These are phyloP conservation scores for Lysiphlebus fabarum DNA, from an alignment of 1,140 invertebrate genomes.

Conservation along the genomic window DNA sequence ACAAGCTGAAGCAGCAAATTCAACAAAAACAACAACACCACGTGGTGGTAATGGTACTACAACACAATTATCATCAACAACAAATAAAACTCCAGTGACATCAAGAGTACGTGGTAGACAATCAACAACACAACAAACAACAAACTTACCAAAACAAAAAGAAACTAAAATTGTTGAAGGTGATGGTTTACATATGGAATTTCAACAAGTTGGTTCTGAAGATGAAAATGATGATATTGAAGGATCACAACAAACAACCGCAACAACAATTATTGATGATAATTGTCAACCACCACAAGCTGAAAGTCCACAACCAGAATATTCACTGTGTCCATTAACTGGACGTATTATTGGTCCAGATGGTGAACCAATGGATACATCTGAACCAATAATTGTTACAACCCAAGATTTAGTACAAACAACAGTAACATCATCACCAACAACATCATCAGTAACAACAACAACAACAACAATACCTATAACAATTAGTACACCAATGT, in stretches of 20 bases:
- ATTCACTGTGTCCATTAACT: conserved; percentile 67
- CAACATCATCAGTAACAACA: conserved; percentile 4
- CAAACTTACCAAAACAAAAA: conserved; percentile 39
- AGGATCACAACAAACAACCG: conserved; percentile 50
- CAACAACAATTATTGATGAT: conserved; percentile 57
- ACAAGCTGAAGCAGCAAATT: conserved; percentile 39
- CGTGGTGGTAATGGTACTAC: neutral
- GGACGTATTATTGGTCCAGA: conserved; percentile 68
- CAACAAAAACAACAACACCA: no score
- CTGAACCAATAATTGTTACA: conserved; percentile 14
- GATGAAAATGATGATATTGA: conserved; percentile 58
- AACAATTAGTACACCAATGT: neutral
- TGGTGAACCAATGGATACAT: conserved; percentile 61
- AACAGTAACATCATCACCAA: neutral
- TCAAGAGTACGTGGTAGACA: conserved; percentile 29
- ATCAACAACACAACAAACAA: conserved; percentile 11
- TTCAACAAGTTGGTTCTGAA: conserved; percentile 50
- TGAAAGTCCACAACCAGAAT: conserved; percentile 64
- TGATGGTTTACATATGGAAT: conserved; percentile 54
- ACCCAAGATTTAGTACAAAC: neutral
- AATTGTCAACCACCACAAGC: conserved; percentile 54
- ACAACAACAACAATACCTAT: conserved; percentile 5
- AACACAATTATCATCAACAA: conserved; percentile 29
- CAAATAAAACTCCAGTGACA: conserved; percentile 32
- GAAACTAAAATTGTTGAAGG: conserved; percentile 53